Base-by-base conservation (phyloP, 2,797 vertebrate species). In the Ctenopoma multispine region DNA sequence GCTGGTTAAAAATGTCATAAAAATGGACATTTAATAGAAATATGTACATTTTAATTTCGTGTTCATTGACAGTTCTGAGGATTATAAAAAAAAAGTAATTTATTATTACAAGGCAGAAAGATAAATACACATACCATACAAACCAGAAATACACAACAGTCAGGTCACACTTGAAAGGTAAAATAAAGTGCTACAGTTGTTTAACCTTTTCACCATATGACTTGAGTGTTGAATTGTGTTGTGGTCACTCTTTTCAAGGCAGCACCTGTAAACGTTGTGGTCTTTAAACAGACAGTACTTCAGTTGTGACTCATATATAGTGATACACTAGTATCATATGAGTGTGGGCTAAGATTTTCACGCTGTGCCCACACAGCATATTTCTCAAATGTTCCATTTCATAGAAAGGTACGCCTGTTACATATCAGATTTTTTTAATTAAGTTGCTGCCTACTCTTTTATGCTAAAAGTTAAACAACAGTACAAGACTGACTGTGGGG, bases 181-280 rank as follows among this genome's bases (percentile, higher is more conserved):
- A 72, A 55, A 48, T 84, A 81, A 89, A 86, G 81, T 88, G 75
- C 69, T 47, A 44, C 65, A 75, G 62, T 44, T 48, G 12, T 7
- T 6, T 20, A 10, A 23, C 17, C 17, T 46, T 21, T 10, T 38
- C 1, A 43, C n/a, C 6, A 41, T 47, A 51, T 29, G 24, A 61
- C 4, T 21, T 47, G n/a, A n/a, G 2, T 36, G 20, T 56, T 24
- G 18, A 4, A 18, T 14, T 48, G 27, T 56, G 41, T 8, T 27
- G 29, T 61, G n/a, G 21, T 51, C 1, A 44, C 24, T 21, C 8
- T 10, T 64, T 4, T 66, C 5, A 24, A 57, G 13, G 5, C 40
- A 1, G 24, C 51, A 54, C 51, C 43, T 54, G 15, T 72, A 55
- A 68, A 36, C 67, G 50, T 53, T 73, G 64, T 63, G 57, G 67